Base-by-base conservation (phyloP, 2,113 vertebrate species). In the Trematocara nigrifrons region DNA sequence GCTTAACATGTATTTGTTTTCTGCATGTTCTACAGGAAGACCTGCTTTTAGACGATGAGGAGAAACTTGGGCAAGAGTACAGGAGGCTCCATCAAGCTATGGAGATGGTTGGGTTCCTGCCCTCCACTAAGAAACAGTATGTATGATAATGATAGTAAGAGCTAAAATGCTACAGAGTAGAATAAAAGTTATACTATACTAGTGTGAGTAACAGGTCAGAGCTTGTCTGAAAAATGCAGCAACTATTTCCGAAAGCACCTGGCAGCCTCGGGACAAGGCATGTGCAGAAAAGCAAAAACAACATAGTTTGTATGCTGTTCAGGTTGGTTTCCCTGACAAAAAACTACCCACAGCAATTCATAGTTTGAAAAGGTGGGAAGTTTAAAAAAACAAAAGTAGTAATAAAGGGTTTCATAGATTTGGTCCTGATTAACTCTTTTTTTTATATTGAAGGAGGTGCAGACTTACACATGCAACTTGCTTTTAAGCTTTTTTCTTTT, bases 81-180 rank as follows among this genome's bases (percentile, higher is more conserved):
- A 97, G 97, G 80, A 97, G 97, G 51, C 96, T 99, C 18, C 97
- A 99, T 85, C 99, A 98, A 94, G 98, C 99, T 56, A 99, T 99
- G 99, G 99, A 99, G 94, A 99, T 99, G 98, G 98, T 99, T 35
- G 99, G 99, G 71, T 99, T 99, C 93, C 97, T 99, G 79, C 95
- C 97, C 3, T 95, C 98, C 51, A 99, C 99, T 71, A 99, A 96
- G 92, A 99, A 97, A 83, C 97, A 97, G 99, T 99, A 90, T 93
- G 97, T 95, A 20, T 66, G 22, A 20, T 31, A 84, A 35, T 69
- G 1, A 35, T 71, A 26, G 71, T 35, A 52, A 51, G 53, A 69
- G 13, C 13, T 79, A 7, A 59, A 54, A 79, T 18, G 57, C 45
- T 78, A 45, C 38, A 74, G 31, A 10, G 42, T 5, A 9, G 42